Percentiles rank a stretch among this genome's conserved stretches.
Conservation (phyloP, 2,888 invertebrate genomes). For the Archips xylosteana region DNA sequence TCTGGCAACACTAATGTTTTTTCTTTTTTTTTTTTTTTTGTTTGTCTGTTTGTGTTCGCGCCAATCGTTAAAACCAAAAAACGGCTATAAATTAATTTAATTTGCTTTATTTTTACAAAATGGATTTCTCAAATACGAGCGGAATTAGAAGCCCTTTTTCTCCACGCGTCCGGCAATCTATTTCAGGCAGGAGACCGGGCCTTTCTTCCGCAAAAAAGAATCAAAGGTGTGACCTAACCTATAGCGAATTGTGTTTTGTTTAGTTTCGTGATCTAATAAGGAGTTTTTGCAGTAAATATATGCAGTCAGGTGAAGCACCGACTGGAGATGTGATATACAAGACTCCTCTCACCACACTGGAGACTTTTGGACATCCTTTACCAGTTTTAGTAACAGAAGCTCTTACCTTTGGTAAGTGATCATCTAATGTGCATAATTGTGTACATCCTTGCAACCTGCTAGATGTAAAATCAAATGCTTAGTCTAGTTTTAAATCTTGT, state of each 20-base stretch:
- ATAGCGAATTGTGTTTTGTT: conserved; percentile 38
- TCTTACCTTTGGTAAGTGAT: conserved; percentile 89
- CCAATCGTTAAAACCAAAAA: conserved; percentile 38
- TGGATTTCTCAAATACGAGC: conserved; percentile 75
- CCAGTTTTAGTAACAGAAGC: conserved; percentile 96
- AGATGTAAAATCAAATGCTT: no score
- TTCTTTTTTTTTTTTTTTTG: conserved; percentile 30
- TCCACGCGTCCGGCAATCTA: conserved; percentile 73
- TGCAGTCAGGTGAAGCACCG: conserved; percentile 60
- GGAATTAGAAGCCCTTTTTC: conserved; percentile 78
- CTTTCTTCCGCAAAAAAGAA: conserved; percentile 70
- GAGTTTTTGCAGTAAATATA: conserved; percentile 62
- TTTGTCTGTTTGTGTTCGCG: conserved; percentile 40
- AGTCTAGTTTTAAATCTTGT: no score
- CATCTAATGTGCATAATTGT: background rate
- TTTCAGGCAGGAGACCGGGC: conserved; percentile 70
- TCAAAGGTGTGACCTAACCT: conserved; percentile 64
- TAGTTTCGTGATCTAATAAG: conserved; percentile 6
- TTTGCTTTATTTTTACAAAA: conserved; percentile 46
- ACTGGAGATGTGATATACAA: conserved; percentile 91
- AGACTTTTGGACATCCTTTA: conserved; percentile 92
- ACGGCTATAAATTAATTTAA: conserved; percentile 32
- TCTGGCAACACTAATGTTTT: conserved; percentile 15
- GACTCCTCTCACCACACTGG: conserved; percentile 90
- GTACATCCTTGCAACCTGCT: no score